phyloP scores from a whole-genome alignment of 2,888 invertebrate genomes.

The Sisyra nigra region DNA sequence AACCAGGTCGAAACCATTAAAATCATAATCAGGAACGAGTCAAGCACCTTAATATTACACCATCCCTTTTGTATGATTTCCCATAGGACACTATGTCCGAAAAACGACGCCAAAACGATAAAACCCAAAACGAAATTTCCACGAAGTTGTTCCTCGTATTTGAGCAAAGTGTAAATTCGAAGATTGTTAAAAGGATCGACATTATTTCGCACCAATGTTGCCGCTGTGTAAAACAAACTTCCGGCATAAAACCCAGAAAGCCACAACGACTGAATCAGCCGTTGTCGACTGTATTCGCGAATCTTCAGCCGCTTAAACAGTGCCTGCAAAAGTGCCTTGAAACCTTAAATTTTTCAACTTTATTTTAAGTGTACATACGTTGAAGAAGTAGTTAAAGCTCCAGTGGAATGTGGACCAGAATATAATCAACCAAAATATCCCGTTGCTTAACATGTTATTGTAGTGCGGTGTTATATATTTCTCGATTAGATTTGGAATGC shows the following conservation, averaged over 20 bases:
- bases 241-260: constrained; percentile 5
- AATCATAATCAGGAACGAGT: neutral
- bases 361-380: neutral
- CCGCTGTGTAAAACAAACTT: constrained; percentile 3
- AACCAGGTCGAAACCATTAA: constrained; percentile 2
- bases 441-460: constrained; percentile 5
- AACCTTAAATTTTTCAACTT: neutral
- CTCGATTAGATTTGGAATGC: constrained; percentile 1
- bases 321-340: neutral
- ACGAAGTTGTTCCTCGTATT: neutral
- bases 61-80: neutral
- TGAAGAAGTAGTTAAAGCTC: neutral
- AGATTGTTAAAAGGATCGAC: constrained; percentile 2
- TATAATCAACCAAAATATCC: constrained; percentile 1
- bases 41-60: neutral
- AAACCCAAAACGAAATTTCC: constrained; percentile 1
- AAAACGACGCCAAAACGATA: constrained; percentile 1
- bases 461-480: constrained; percentile 2
- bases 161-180: constrained; percentile 3
- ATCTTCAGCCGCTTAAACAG: constrained; percentile 4
- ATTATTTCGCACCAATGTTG: constrained; percentile 1
- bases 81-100: constrained; percentile 2
- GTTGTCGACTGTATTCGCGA: constrained; percentile 1
- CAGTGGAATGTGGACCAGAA: constrained; percentile 1
- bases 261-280: neutral